These are phyloP conservation scores for Phasia obesa DNA, from an alignment of 2,888 invertebrate genomes.

Conservation along the genomic window DNA sequence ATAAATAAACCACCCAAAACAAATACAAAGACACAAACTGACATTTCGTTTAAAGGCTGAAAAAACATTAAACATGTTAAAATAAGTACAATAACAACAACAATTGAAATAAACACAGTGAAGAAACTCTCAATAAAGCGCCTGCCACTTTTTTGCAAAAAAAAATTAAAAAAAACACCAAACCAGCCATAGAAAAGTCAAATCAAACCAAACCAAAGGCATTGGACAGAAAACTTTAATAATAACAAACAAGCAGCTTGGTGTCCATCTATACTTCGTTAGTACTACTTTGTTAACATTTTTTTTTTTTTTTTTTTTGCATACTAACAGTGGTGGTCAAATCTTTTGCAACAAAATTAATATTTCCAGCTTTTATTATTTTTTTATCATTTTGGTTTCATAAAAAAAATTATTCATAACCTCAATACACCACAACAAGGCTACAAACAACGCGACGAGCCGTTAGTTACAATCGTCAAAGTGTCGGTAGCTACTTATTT, in stretches of 20 bases:
- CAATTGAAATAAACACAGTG: slow-evolving; percentile 15
- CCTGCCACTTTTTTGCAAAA: slow-evolving; percentile 18
- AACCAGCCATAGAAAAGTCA: slow-evolving; percentile 43
- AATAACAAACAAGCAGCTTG: slow-evolving; percentile 35
- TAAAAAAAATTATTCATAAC: too few relatives aligned
- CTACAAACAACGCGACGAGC: too few relatives aligned
- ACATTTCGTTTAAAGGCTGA: slow-evolving; percentile 16
- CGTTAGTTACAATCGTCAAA: too few relatives aligned
- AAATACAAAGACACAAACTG: slow-evolving; percentile 22
- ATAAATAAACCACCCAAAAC: slow-evolving; percentile 26
- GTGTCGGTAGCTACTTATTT: too few relatives aligned
- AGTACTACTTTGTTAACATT: background rate
- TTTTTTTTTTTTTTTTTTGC: background rate
- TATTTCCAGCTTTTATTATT: too few relatives aligned
- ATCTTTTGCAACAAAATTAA: background rate
- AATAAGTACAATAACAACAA: slow-evolving; percentile 13
- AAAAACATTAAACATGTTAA: slow-evolving; percentile 35
- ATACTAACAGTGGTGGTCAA: background rate
- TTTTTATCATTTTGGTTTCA: too few relatives aligned
- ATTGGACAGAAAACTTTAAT: slow-evolving; percentile 33
- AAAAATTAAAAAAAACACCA: background rate
- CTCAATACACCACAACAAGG: too few relatives aligned
- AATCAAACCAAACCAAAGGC: background rate
- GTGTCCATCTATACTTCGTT: slow-evolving; percentile 45
- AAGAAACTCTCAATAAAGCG: slow-evolving; percentile 29